A percentile compares a stretch with the other conserved stretches of the same genome.
Conservation (phyloP, 2,888 invertebrate genomes). For the Tanypteryx hageni region DNA sequence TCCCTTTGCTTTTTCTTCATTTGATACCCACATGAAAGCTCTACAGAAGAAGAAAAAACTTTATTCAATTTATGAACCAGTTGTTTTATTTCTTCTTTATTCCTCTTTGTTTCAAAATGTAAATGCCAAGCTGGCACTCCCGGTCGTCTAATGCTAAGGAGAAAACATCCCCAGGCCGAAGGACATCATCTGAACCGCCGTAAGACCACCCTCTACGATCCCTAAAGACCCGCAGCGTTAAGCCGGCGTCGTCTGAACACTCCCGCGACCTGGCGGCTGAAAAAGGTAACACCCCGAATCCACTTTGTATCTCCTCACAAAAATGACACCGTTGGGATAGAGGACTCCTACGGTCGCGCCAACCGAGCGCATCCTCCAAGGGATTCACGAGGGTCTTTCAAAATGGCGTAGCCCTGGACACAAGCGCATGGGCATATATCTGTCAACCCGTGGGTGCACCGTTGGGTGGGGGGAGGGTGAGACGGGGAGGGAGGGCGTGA, state of each 20-base stretch:
- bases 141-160: no score
- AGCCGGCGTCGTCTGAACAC: conserved; percentile 1
- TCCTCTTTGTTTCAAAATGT: no score
- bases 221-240: neutral
- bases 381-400: neutral
- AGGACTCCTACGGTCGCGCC: neutral
- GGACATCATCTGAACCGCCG: neutral
- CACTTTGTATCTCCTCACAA: neutral
- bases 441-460: conserved; percentile 29
- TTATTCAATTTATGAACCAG: no score
- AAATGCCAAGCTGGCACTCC: no score
- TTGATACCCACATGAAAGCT: no score
- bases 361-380: neutral
- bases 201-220: neutral
- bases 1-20: no score
- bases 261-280: conserved; percentile 5
- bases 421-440: neutral
- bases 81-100: no score
- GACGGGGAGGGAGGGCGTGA: conserved; percentile 16
- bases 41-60: no score
- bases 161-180: neutral
- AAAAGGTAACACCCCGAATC: neutral
- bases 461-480: neutral
- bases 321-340: neutral
- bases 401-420: neutral